Base-by-base conservation (phyloP, 2,888 invertebrate genomes). In the Xanthia icteritia region DNA sequence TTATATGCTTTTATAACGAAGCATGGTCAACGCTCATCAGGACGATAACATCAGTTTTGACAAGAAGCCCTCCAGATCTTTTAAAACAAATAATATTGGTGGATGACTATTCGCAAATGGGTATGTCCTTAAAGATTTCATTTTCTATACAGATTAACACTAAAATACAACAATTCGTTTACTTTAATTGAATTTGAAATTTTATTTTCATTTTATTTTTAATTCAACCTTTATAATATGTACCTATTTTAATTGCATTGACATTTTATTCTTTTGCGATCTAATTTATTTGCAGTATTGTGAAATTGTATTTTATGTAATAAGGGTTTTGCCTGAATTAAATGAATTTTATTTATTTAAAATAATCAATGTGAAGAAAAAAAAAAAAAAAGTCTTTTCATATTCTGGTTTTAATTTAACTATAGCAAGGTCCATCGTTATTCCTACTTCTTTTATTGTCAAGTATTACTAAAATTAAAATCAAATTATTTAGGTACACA, bases 1-100 rank as follows among this genome's bases (percentile, higher is more conserved):
- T 99, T 80, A 98, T 99, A 88, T 99, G 99, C 93, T 99, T 99
- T 96, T 99, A 99, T 96, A 99, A 99, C 94, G 99, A 99, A 96
- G 99, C 99, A 0, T 99, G 99, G 99, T 99, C 99, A 0, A 99
- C 99, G 2, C 97, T 99, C 4, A 93, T 99, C 81, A 97, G 99
- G 78, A 99, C 99, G 0, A 98, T 99, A 5, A 98, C 99, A 93
- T 99, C 99, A n/a, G 98, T 99, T 36, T 92, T 99, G 61, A 98
- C 99, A 92, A 97, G 99, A 88, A 99, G 99, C 1, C 99, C 99
- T 0, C 94, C 97, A 11, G 97, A 98, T 88, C 97, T 99, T 61
- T 97, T 99, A 88, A 97, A 98, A 87, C 98, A 99, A 95, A 97
- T 99, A 70, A 98, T 99, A 91, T 97, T 99, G 11, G 99, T 99